Evolutionary conservation across 2,797 vertebrate genomes (phyloP), one percentile per base, ranked within the genome.

Genomic region (Fringilla coelebs): DNA sequence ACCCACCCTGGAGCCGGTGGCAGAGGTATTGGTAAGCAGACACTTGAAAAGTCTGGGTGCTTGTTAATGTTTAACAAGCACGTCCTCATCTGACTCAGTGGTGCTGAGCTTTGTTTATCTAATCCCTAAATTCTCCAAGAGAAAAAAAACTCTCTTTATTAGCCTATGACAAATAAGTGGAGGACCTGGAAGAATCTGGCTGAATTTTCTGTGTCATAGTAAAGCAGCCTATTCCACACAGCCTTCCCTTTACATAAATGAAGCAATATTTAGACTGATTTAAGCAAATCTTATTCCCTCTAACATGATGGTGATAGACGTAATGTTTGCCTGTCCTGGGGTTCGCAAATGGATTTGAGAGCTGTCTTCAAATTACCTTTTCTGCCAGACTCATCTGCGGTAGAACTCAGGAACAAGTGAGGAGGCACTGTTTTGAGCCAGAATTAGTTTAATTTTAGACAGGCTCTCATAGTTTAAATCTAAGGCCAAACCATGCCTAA

Each of bases 41-140:
- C 51, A 22, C 85, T 90, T 77, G 63, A 86, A 89, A 87, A 90
- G 76, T 52, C 55, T 78, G 54, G 62, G 38, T 78, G 73, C 71
- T 80, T n/a, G 91, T 95, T 91, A 96, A 96, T 90, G 78, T 96
- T 97, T 97, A 97, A 96, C 89, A 71, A 83, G 46, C 4, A 7
- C 34, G 75, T 93, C 72, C 94, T 91, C 79, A 76, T 85, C 63
- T 92, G 94, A 89, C 91, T 96, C 68, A 54, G n/a, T 41, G 48
- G 85, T 43, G 26, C 31, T 86, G 51, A 67, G 70, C 58, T 95
- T 95, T 96, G 92, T 94, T 94, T 95, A 88, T 67, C 67, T 85
- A 92, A 93, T 77, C 89, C 93, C 74, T 95, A 93, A 95, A 90
- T 76, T 90, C 92, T 95, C 61, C 28, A 54, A 21, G 48, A 73